Evolutionary conservation across 2,797 vertebrate genomes (phyloP), one percentile per base, ranked within the genome.

Genomic region (Parauchenoglanis ngamensis): DNA sequence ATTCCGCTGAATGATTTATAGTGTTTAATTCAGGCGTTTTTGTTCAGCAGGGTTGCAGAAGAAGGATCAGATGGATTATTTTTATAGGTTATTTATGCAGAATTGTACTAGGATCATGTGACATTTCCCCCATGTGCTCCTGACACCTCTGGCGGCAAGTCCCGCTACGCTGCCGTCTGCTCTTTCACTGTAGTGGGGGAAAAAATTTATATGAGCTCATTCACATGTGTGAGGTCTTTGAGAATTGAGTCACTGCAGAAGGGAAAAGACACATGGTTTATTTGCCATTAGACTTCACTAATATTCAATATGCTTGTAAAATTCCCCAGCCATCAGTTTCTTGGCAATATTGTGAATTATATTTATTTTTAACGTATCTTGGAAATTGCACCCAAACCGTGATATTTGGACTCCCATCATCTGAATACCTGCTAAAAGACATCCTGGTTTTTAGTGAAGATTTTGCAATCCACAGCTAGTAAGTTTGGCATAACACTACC

Each of bases 21-120:
- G 86, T 83, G 75, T 86, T 89, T 89, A 76, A 49, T 87, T 63
- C 82, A 57, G 56, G 59, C n/a, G 40, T 54, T 83, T 87, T 90
- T 67, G 89, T 89, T 85, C 80, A 57, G 67, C 75, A 76, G 83
- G 52, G 46, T 72, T 83, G 87, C 86, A 82, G 73, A 75, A 88
- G 78, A 56, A 28, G 89, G 85, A 35, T 85, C 82, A 87, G 82
- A 79, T 87, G 87, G 54, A 78, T 84, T 84, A 70, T 79, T 79
- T 87, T 87, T 70, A 90, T 63, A 90, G 90, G 72, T 89, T 88
- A 91, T 88, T 90, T 86, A 91, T 83, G 56, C 85, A 88, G 86
- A 70, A 88, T 84, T 7, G 57, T 83, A 73, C 86, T 72, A 88
- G 89, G 93, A 86, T 92, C 85, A 6, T 21, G 88, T 90, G 57